Evolutionary conservation across 2,888 invertebrate species (phyloP), one percentile per base, ranked within the genome.

Genomic region (Cephus rjabovi): DNA sequence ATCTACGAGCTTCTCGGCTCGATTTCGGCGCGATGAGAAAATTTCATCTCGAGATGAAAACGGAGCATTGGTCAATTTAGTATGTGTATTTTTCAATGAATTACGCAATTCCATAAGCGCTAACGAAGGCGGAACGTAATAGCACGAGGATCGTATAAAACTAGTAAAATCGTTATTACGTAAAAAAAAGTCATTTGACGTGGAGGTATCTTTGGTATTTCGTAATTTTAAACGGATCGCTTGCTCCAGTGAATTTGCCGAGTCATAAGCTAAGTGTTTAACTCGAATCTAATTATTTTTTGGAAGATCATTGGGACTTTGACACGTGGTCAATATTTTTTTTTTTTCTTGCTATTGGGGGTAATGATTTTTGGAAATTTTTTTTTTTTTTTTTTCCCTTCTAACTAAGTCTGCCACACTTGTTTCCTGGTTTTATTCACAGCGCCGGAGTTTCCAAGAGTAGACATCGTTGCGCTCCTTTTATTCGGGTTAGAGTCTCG

Each of bases 1-100:
- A 90, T 90, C 89, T 88, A 81, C 85, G 86, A 89, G 88, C 87
- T 86, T 77, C 83, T 71, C 71, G 31, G 33, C 33, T 33, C 71
- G 71, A 31, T 71, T 71, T 34, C 12, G 12, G 31, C 12, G 71
- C 71, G 31, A 34, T 34, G 71, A 2, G 71, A 71, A 56, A 56
- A 56, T 56, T 56, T 23, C 9, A 56, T 23, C 23, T 23, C 56
- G 23, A 23, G 56, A 56, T 23, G 56, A 56, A 56, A 56, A 56
- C 23, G 56, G 23, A 2, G 23, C 23, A 1, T 56, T 0, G 9
- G 56, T 23, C 9, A 23, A 56, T 2, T 56, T 23, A 23, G 1
- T 23, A 23, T 23, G 23, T 2, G 6, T 0, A 9, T 56, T 56
- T 56, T 23, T 15, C 9, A 56, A 4, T 0, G 15, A 1, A 1